phyloP scores from a whole-genome alignment of 2,888 invertebrate genomes.

The Amiota communis region DNA sequence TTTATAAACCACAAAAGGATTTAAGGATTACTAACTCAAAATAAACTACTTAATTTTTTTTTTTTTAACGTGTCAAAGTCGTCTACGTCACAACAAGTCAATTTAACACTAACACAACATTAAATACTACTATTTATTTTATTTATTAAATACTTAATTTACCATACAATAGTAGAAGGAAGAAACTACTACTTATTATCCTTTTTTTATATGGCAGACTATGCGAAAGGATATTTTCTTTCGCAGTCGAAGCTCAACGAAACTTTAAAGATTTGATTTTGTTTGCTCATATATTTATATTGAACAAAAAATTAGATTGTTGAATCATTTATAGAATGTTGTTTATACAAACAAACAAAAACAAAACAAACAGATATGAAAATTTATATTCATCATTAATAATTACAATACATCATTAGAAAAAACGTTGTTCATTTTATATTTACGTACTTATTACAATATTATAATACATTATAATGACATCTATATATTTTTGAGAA shows the following conservation, averaged over 20 bases:
- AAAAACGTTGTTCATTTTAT: conserved; percentile 58
- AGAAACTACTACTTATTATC: background rate
- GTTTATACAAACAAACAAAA: conserved; percentile 34
- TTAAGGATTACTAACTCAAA: background rate
- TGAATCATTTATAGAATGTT: conserved; percentile 53
- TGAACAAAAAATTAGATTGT: conserved; percentile 41
- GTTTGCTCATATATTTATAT: conserved; percentile 51
- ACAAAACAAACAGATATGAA: conserved; percentile 23
- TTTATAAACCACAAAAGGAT: background rate
- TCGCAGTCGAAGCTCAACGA: conserved; percentile 35
- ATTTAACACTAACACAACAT: conserved; percentile 16
- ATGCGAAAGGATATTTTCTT: background rate
- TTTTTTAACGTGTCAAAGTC: background rate
- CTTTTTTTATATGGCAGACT: conserved; percentile 16
- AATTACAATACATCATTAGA: conserved; percentile 8
- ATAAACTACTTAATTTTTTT: background rate
- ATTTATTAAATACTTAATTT: background rate
- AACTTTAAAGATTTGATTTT: conserved; percentile 38
- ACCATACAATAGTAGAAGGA: background rate
- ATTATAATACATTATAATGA: conserved; percentile 14
- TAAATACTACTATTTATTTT: background rate
- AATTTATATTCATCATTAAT: conserved; percentile 2
- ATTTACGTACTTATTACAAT: conserved; percentile 10
- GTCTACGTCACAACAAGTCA: conserved; percentile 14
- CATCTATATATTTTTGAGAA: conserved; percentile 40